Evolutionary conservation across 2,113 vertebrate species (phyloP).

Genomic region (Erpornis zantholeuca): DNA sequence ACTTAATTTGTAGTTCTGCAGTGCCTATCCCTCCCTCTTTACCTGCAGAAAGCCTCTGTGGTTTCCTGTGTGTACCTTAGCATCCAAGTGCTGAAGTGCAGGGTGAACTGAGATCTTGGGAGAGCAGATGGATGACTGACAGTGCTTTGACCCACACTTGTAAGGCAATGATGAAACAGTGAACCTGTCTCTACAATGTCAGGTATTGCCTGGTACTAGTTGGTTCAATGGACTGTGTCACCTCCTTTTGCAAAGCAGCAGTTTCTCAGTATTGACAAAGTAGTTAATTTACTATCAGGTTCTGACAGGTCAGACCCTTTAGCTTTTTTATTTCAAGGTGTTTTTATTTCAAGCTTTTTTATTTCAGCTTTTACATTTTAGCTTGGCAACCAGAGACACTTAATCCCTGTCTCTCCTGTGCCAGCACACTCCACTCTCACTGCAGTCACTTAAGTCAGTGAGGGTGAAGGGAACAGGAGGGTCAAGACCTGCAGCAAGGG

Average conservation of each 20-base stretch:
- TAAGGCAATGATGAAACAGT: background rate
- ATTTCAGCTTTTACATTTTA: background rate
- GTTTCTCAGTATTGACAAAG: background rate
- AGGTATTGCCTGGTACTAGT: background rate
- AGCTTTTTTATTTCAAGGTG: background rate
- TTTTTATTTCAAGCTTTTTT: background rate
- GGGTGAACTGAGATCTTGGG: background rate
- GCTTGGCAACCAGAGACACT: background rate
- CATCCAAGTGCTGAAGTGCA: background rate
- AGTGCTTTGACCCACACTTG: background rate
- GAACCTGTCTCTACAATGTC: background rate
- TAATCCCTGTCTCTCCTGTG: background rate
- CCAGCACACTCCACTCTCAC: background rate
- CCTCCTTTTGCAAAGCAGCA: background rate
- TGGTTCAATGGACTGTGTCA: background rate
- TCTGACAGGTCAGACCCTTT: background rate
- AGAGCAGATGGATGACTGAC: background rate
- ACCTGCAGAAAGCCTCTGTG: background rate
- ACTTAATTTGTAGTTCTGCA: background rate
- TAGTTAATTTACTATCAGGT: background rate
- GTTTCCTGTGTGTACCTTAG: background rate
- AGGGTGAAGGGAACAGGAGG: background rate
- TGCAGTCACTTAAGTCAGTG: background rate
- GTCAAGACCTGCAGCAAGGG: background rate
- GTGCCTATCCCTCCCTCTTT: background rate